phyloP scores from a whole-genome alignment of 1,140 invertebrate species.

The Hetaerina americana region DNA sequence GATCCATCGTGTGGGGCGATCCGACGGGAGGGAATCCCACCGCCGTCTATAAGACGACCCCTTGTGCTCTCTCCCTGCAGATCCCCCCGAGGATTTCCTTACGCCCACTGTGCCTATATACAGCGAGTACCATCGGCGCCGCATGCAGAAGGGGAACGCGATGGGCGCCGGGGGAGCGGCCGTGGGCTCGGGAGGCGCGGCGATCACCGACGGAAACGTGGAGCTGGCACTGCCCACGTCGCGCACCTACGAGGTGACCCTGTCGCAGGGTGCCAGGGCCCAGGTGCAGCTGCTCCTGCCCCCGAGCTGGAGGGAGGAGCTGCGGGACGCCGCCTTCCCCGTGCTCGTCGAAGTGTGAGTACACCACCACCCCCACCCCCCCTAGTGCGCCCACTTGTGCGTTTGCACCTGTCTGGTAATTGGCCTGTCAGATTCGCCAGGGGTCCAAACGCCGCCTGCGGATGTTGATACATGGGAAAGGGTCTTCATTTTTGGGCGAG shows the following conservation, averaged over 20 bases:
- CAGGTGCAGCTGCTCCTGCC: slow-evolving; percentile 66
- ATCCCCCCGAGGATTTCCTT: neutral
- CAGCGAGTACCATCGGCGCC: neutral
- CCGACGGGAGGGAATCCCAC: too few species aligned
- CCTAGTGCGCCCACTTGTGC: too few species aligned
- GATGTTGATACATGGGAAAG: too few species aligned
- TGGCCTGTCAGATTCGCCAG: too few species aligned
- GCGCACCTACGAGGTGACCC: slow-evolving; percentile 59
- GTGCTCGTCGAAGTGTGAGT: slow-evolving; percentile 65
- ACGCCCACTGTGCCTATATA: neutral
- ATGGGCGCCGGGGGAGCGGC: neutral
- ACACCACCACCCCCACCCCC: too few species aligned
- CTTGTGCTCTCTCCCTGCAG: neutral
- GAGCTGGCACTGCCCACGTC: slow-evolving; percentile 57
- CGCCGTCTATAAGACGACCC: too few species aligned
- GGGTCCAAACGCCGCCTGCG: too few species aligned
- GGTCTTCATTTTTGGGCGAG: too few species aligned
- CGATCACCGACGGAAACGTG: slow-evolving; percentile 15
- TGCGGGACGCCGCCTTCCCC: slow-evolving; percentile 69
- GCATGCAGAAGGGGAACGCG: neutral
- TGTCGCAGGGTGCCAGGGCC: slow-evolving; percentile 61
- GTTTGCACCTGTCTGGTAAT: too few species aligned
- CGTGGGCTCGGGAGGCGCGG: neutral
- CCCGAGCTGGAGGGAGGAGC: slow-evolving; percentile 68
- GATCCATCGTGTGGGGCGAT: too few species aligned